Evolutionary conservation across 2,113 vertebrate genomes (phyloP), one percentile per base, ranked within the genome.

Genomic region (Xyliphius kryptos): DNA sequence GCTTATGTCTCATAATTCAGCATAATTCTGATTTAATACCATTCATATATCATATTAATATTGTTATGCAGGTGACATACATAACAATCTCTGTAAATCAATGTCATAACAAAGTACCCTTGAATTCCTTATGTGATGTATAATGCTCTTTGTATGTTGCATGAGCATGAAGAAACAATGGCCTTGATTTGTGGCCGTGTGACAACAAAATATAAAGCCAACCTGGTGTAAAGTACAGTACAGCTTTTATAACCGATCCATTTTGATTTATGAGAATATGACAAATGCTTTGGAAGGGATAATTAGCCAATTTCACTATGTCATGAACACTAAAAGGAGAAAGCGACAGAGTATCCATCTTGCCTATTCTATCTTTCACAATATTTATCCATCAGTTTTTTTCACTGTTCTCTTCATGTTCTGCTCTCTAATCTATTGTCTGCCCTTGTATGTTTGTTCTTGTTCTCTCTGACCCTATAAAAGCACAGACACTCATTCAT

Each of bases 271-370:
- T 87, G 80, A 82, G 72, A 71, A 68, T 56, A 71, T 72, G 78
- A 75, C 77, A 79, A 74, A 76, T 63, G 79, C 80, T 84, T 83
- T 79, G 74, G 78, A 85, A 69, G 78, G 82, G 79, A 80, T 87
- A 87, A 89, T 89, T 86, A 89, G 79, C 82, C 81, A 87, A 85
- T 89, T 85, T 85, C 79, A 77, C 80, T 77, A 75, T 84, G 82
- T 86, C 84, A 79, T 82, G 79, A 82, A 78, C 84, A 83, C 78
- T 84, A 79, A 81, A 82, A 80, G 67, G 53, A 73, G 71, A 83
- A 21, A n/a, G 69, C 78, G 81, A 78, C 75, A 84, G 80, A 79
- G 77, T 76, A 89, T 89, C 82, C 80, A 86, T 89, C 86, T 86
- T 32, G 26, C 26, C 26, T 3, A 5, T 32, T 32, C 7, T 32